Evolutionary conservation across 1,140 invertebrate genomes (phyloP).

Genomic region (Nasonia vitripennis): DNA sequence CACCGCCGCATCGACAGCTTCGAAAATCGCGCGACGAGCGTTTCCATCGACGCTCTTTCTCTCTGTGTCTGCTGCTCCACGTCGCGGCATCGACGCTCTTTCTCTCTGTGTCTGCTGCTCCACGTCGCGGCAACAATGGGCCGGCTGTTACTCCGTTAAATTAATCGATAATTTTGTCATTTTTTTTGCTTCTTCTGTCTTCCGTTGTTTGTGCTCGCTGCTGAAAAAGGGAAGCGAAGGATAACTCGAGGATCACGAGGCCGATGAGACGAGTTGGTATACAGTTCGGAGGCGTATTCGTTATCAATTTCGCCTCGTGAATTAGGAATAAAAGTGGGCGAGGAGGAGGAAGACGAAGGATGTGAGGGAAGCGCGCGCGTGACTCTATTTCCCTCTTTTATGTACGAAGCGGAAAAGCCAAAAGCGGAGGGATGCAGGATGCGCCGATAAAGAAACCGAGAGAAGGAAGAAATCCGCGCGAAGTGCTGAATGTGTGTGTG

Average conservation of each 20-base stretch:
- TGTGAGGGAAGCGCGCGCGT: not conserved
- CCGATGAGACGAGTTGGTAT: too few relatives aligned
- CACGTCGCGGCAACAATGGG: not conserved
- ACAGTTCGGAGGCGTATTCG: not conserved
- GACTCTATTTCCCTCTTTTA: slow-evolving; percentile 4
- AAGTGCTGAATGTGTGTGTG: not conserved
- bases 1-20: not conserved
- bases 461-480: not conserved
- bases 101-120: not conserved
- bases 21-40: not conserved
- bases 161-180: slow-evolving; percentile 1
- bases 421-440: not conserved
- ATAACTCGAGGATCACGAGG: too few relatives aligned
- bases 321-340: not conserved
- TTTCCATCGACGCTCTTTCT: not conserved
- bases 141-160: not conserved
- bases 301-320: not conserved
- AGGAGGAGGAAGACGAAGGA: not conserved
- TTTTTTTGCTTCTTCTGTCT: not conserved
- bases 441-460: not conserved
- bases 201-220: too few relatives aligned
- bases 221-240: too few relatives aligned
- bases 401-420: not conserved
- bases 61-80: not conserved
- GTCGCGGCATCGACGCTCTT: not conserved